phyloP scores from a whole-genome alignment of 2,113 vertebrate genomes.

The Bubo bubo region DNA sequence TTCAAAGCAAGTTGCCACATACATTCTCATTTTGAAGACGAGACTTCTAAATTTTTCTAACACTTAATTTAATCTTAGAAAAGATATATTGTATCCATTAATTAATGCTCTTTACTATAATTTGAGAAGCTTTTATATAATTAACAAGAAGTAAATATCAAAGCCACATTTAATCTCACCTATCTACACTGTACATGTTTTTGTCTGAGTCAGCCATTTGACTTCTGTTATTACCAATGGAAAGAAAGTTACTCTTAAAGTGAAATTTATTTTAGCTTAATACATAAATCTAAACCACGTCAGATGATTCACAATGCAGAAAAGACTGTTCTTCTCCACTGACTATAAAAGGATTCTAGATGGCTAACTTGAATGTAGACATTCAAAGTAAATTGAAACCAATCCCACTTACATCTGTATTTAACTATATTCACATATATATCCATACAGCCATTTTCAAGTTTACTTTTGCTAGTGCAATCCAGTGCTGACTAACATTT shows the following conservation, averaged over 20 bases:
- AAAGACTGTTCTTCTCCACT: neutral
- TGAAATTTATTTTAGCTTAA: neutral
- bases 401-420: neutral
- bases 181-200: neutral
- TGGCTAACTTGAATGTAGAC: neutral
- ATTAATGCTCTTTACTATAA: neutral
- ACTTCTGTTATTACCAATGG: neutral
- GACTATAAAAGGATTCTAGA: neutral
- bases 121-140: neutral
- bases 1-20: neutral
- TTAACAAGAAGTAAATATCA: neutral
- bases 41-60: neutral
- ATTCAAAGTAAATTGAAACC: neutral
- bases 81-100: neutral
- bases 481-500: neutral
- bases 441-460: neutral
- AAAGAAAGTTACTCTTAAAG: neutral
- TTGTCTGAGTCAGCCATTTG: neutral
- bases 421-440: neutral
- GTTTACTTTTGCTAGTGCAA: neutral
- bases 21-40: neutral
- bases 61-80: neutral
- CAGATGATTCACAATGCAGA: neutral
- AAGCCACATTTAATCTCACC: neutral
- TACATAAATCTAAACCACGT: neutral